Evolutionary conservation across 2,113 vertebrate genomes (phyloP).

Genomic region (Oryzias melastigma): DNA sequence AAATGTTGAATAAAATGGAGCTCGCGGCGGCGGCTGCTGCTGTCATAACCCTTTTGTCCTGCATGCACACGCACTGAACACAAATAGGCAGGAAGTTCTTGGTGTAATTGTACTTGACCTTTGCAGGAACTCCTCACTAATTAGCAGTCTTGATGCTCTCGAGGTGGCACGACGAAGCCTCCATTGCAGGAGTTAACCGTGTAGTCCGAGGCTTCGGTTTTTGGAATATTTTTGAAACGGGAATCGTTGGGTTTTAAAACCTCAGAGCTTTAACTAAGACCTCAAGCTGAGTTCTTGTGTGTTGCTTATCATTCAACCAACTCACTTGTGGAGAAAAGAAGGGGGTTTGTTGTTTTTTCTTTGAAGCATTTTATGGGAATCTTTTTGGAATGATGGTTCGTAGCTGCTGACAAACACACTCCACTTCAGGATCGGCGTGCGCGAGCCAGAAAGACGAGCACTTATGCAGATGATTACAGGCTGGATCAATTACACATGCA

Average conservation of each 20-base stretch:
- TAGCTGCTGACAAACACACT: neutral
- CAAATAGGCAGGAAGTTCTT: conserved; percentile 1
- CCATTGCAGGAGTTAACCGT: neutral
- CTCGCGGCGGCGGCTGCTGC: neutral
- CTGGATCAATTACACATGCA: conserved; percentile 6
- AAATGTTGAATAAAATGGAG: neutral
- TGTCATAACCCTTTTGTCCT: conserved; percentile 4
- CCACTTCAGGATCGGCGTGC: neutral
- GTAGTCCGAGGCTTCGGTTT: neutral
- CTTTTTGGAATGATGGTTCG: too few species aligned
- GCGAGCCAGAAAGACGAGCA: conserved; percentile 7
- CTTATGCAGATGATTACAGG: conserved; percentile 31
- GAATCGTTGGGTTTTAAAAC: neutral
- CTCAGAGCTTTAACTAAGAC: neutral
- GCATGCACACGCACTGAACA: neutral
- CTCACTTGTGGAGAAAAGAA: too few species aligned
- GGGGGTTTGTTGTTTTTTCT: too few species aligned
- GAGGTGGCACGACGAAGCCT: conserved; percentile 4
- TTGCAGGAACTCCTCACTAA: conserved; percentile 9
- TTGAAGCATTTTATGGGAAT: too few species aligned
- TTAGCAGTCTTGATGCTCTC: conserved; percentile 6
- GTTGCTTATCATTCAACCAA: too few species aligned
- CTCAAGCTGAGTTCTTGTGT: neutral
- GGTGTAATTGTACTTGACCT: conserved; percentile 10
- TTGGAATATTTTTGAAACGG: too few species aligned